Evolutionary conservation across 2,888 invertebrate species (phyloP).

Genomic region (Hydroisotoma schaefferi): DNA sequence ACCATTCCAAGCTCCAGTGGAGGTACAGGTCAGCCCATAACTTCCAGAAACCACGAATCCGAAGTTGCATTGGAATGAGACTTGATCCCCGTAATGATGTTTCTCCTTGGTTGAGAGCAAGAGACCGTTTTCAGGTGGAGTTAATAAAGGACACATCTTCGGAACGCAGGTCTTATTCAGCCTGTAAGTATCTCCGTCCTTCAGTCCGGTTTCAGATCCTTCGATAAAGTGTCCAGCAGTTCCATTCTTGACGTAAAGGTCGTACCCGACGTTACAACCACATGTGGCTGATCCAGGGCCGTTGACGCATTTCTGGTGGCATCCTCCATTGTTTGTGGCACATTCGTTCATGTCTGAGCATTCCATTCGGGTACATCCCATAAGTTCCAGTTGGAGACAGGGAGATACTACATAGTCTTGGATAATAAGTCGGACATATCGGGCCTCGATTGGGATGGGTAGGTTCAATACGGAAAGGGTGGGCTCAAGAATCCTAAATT

Average conservation of each 20-base stretch:
- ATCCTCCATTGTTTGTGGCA: constrained; percentile 78
- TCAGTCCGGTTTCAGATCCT: constrained; percentile 75
- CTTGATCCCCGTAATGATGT: constrained; percentile 84
- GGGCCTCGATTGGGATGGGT: constrained; percentile 86
- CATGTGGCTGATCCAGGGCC: constrained; percentile 83
- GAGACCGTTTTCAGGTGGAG: constrained; percentile 78
- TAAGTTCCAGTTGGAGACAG: constrained; percentile 82
- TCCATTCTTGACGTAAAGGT: constrained; percentile 78
- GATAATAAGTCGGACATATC: constrained; percentile 79
- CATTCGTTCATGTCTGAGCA: constrained; percentile 88
- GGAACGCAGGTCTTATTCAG: constrained; percentile 93
- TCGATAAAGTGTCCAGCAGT: constrained; percentile 83
- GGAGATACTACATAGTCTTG: constrained; percentile 84
- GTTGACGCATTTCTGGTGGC: constrained; percentile 89
- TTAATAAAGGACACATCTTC: constrained; percentile 76
- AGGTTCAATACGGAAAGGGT: constrained; percentile 85
- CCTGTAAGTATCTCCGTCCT: constrained; percentile 84
- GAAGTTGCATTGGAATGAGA: constrained; percentile 89
- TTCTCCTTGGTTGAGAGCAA: constrained; percentile 73
- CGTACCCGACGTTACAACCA: constrained; percentile 85
- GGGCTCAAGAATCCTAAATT: constrained; percentile 83
- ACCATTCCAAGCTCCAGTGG: constrained; percentile 90
- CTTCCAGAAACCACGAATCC: constrained; percentile 90
- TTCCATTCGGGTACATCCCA: constrained; percentile 70
- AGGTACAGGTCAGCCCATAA: constrained; percentile 77